Conservation (phyloP, 2,113 vertebrate genomes). For the Pachyramphus minor region DNA sequence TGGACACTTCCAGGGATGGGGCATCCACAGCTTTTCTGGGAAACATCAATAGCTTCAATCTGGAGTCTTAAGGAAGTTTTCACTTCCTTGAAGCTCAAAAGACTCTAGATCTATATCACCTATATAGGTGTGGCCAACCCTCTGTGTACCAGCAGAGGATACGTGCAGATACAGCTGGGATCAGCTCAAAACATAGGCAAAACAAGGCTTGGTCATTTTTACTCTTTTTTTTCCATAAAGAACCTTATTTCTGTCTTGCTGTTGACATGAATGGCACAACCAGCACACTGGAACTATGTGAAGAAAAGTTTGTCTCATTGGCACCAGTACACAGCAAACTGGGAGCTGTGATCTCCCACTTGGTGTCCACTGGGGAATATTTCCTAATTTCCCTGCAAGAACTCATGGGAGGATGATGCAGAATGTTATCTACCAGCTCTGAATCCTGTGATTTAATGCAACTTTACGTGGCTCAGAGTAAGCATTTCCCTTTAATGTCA, state of each 20-base stretch:
- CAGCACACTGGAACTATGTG: background rate
- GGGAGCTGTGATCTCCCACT: rapidly evolving
- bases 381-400: background rate
- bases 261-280: background rate
- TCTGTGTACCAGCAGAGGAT: background rate
- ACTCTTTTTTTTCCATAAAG: background rate
- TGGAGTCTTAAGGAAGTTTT: rapidly evolving
- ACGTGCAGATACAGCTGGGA: background rate
- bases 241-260: background rate
- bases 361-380: background rate
- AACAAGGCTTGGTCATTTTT: background rate
- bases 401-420: background rate
- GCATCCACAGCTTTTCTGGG: background rate
- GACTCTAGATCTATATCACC: rapidly evolving
- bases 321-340: rapidly evolving
- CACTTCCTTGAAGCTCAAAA: background rate
- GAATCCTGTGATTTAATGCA: background rate
- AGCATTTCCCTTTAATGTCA: background rate
- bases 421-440: background rate
- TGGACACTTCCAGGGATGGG: background rate
- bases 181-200: rapidly evolving
- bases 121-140: rapidly evolving
- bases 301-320: background rate
- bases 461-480: background rate
- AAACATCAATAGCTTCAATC: rapidly evolving